Percentiles rank a stretch among this genome's conserved stretches.
Evolutionary conservation across 2,113 vertebrate genomes (phyloP).

Genomic region (Hemibagrus wyckioides): DNA sequence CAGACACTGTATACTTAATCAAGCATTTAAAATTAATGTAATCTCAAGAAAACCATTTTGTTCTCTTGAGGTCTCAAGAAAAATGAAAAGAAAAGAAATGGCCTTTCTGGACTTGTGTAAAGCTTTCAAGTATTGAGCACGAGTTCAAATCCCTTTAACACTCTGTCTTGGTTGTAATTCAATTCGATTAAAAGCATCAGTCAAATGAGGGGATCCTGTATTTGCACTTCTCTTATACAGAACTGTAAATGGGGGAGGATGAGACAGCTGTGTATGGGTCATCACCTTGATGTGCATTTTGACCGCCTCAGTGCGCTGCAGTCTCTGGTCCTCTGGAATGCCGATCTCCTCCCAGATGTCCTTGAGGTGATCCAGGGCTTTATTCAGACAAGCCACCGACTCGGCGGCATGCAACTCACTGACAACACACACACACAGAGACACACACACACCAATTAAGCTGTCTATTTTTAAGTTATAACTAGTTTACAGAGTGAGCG

Average conservation of each 20-base stretch:
- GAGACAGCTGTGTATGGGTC: neutral
- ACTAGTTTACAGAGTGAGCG: neutral
- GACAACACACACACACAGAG: constrained; percentile 38
- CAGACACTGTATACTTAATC: too few species aligned
- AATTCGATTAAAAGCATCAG: neutral
- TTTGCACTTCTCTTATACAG: neutral
- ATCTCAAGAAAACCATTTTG: too few species aligned
- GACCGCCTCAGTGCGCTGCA: constrained; percentile 83
- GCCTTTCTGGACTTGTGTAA: too few species aligned
- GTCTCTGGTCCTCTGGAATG: constrained; percentile 75
- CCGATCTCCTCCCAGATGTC: constrained; percentile 89
- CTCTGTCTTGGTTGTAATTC: neutral
- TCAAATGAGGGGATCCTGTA: neutral
- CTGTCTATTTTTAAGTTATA: neutral
- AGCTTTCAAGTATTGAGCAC: too few species aligned
- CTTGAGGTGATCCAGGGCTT: constrained; percentile 77
- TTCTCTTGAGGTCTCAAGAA: too few species aligned
- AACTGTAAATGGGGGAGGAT: neutral
- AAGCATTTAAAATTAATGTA: too few species aligned
- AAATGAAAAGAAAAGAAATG: too few species aligned
- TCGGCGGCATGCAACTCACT: constrained; percentile 88
- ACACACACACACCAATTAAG: neutral
- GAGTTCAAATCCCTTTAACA: neutral
- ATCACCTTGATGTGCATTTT: constrained; percentile 86
- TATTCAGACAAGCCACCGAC: constrained; percentile 81